phyloP scores from a whole-genome alignment of 2,888 invertebrate species.

The Caenorhabditis afra region DNA sequence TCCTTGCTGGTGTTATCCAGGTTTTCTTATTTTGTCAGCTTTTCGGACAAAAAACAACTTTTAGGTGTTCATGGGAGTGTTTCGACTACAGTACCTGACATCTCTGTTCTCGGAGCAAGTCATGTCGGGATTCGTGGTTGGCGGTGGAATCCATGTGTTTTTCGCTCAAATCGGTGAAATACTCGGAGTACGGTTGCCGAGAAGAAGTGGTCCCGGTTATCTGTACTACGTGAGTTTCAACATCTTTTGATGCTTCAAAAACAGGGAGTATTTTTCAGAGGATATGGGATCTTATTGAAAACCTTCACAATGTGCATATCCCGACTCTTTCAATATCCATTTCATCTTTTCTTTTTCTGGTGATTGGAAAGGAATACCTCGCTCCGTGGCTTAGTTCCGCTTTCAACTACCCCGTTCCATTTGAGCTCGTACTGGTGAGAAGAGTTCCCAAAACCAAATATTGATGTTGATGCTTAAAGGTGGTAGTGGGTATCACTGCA shows the following conservation, averaged over 20 bases:
- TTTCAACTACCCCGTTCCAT: slow-evolving; percentile 79
- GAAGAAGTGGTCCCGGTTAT: slow-evolving; percentile 75
- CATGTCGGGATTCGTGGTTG: slow-evolving; percentile 79
- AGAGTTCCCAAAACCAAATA: slow-evolving; percentile 15
- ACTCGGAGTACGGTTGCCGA: slow-evolving; percentile 75
- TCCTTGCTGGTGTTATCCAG: slow-evolving; percentile 76
- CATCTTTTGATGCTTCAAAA: background rate
- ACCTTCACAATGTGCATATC: slow-evolving; percentile 66
- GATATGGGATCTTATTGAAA: slow-evolving; percentile 69
- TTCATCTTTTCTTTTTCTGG: slow-evolving; percentile 73
- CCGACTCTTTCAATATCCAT: slow-evolving; percentile 74
- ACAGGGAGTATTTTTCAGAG: slow-evolving; percentile 60
- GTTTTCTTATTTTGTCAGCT: slow-evolving; percentile 23
- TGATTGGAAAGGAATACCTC: slow-evolving; percentile 74
- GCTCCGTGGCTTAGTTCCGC: slow-evolving; percentile 77
- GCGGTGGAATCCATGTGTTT: slow-evolving; percentile 79
- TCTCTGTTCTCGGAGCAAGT: slow-evolving; percentile 79
- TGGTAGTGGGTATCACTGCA: slow-evolving; percentile 78
- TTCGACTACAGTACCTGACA: slow-evolving; percentile 76
- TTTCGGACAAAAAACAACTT: background rate
- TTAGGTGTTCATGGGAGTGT: slow-evolving; percentile 77
- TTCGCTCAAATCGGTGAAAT: slow-evolving; percentile 78
- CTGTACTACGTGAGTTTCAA: slow-evolving; percentile 73
- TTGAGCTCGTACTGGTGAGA: slow-evolving; percentile 75
- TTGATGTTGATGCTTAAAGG: slow-evolving; percentile 58